Evolutionary conservation across 2,113 vertebrate species (phyloP), one percentile per base, ranked within the genome.

Genomic region (Jaculus jaculus): DNA sequence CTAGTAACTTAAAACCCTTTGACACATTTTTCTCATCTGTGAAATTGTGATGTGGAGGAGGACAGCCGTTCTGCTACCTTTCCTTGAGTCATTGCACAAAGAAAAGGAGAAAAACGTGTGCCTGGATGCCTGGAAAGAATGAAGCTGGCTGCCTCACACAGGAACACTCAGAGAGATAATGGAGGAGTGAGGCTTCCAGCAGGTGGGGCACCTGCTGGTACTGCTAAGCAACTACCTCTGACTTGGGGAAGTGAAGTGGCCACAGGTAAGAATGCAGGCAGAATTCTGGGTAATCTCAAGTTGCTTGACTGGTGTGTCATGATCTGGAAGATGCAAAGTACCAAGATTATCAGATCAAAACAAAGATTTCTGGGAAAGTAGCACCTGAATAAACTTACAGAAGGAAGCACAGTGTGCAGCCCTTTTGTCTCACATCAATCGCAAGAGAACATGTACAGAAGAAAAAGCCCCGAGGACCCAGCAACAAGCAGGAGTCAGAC

Each of bases 251-350:
- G 58, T n/a, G 20, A 68, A n/a, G 47, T 30, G 32, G 72, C 23
- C 42, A 1, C 10, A 74, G 79, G 16, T 60, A 34, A 69, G 60
- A 42, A 83, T 2, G 39, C 13, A 34, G 9, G 1, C 23, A 79
- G 39, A 24, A 66, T 42, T 9, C 71, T 77, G 10, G 1, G 16
- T 20, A 37, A 26, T 79, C 47, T 51, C 34, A 80, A 39, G 72
- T 78, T 15, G 13, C 73, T 15, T 47, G 47, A 68, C 83, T 77
- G 37, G 87, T 85, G 82, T 20, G 47, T 84, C 61, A 16, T 12
- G 17, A n/a, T 72, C 80, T 79, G n/a, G 51, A 93, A 87, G 84
- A n/a, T 80, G 37, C 60, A 85, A 78, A n/a, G 78, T 26, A 51
- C 34, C 73, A 79, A 73, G 39, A 86, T 84, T 23, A 21, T 30